Percentiles rank a stretch among this genome's conserved stretches.
Evolutionary conservation across 1,140 invertebrate genomes (phyloP).

Genomic region (Anastatus disparis): DNA sequence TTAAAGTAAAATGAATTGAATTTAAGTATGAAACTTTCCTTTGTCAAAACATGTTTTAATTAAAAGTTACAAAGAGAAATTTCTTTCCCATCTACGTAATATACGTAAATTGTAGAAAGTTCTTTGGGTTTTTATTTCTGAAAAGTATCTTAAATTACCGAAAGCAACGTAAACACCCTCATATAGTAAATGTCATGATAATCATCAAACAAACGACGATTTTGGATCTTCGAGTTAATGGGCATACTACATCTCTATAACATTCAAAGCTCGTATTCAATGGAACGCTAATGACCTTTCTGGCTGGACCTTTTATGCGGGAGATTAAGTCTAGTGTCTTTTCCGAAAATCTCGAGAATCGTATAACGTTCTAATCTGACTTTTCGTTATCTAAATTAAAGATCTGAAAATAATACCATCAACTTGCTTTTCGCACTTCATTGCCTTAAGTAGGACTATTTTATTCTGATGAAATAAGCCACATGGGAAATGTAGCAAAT

Average conservation of each 20-base stretch:
- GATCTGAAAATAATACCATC: conserved; percentile 15
- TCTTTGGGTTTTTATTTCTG: too few species aligned
- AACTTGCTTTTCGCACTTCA: background rate
- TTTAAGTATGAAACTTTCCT: too few species aligned
- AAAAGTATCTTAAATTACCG: too few species aligned
- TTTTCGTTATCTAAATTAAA: conserved; percentile 46
- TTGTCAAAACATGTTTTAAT: too few species aligned
- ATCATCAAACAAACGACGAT: conserved; percentile 8
- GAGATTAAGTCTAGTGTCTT: background rate
- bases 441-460: background rate
- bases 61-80: too few species aligned
- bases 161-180: background rate
- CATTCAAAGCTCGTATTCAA: background rate
- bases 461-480: conserved; percentile 41
- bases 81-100: too few species aligned
- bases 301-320: conserved; percentile 4
- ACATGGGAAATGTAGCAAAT: conserved; percentile 16
- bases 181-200: background rate
- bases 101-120: too few species aligned
- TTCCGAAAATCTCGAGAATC: background rate
- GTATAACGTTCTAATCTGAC: too few species aligned
- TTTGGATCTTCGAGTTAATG: background rate
- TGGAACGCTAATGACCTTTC: conserved; percentile 16
- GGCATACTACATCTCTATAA: too few species aligned
- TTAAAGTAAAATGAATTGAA: too few species aligned